phyloP scores from a whole-genome alignment of 2,113 vertebrate genomes.

The Triplophysa siluroides region DNA sequence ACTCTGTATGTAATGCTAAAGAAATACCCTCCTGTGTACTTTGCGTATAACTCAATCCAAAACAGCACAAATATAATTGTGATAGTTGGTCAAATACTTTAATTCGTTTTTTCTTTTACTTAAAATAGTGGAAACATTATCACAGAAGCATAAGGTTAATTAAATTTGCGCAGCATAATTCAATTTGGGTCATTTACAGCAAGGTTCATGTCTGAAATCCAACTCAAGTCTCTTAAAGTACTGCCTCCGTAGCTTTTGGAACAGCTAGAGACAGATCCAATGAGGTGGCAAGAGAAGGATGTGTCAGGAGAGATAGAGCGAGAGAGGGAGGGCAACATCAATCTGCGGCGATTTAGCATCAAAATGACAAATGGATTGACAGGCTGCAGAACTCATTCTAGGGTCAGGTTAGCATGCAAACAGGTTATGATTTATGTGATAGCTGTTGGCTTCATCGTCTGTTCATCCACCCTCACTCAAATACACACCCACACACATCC shows the following conservation, averaged over 20 bases:
- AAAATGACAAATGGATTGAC: conserved; percentile 33
- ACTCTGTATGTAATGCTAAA: no score
- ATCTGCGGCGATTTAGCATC: conserved; percentile 40
- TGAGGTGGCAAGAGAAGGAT: conserved; percentile 10
- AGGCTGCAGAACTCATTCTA: conserved; percentile 29
- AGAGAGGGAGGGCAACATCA: conserved; percentile 34
- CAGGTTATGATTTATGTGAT: conserved; percentile 27
- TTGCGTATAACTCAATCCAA: no score
- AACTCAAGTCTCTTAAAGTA: neutral
- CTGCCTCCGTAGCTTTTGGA: neutral
- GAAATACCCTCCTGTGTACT: no score
- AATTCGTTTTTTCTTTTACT: no score
- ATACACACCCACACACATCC: conserved; percentile 4
- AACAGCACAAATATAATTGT: no score
- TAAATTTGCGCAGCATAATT: no score
- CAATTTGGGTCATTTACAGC: no score
- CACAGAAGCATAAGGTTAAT: no score
- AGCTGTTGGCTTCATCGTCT: conserved; percentile 1
- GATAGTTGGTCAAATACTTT: no score
- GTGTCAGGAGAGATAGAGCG: neutral
- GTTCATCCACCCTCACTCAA: neutral
- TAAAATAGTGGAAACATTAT: no score
- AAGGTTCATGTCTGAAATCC: no score
- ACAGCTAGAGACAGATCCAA: conserved; percentile 1
- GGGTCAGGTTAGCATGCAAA: conserved; percentile 27